Evolutionary conservation across 2,113 vertebrate genomes (phyloP), one percentile per base, ranked within the genome.

Genomic region (Turdus rufiventris): DNA sequence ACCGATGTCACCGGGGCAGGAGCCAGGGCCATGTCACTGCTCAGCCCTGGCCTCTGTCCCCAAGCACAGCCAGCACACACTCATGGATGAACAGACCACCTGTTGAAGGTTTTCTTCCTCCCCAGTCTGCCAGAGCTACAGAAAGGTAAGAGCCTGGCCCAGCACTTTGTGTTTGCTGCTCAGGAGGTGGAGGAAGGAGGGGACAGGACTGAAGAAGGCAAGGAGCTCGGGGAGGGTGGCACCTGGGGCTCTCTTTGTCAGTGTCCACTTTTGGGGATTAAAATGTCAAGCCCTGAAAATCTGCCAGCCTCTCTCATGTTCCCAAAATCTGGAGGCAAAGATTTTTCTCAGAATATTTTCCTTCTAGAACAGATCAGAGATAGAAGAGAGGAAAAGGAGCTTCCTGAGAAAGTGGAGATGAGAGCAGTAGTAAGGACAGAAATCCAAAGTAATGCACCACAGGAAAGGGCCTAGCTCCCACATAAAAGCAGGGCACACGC

Each of bases 101-200:
- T 65, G 11, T 2, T 71, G 88, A 95, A 62, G 77, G 0, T 4
- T 2, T 19, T 9, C 3, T 10, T 12, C 21, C 57, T 57, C 36
- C 43, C 34, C 8, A 0, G 17, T 51, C 6, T 45, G 51, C 38
- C 73, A 78, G 62, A 78, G 12, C 40, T 82, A 38, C 85, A 4
- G 20, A 21, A 67, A 95, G 97, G 97, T 97, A 97, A 74, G 96
- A 92, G n/a, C 14, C 56, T 51, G 57, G 57, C 2, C 67, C 20
- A 14, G 3, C 7, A 1, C 20, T 40, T 40, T 25, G 8, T 6
- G 42, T 25, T 24, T 58, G 9, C 18, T 85, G 24, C 71, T 82
- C 26, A 33, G 33, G 24, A 40, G 82, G 26, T 2, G 16, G 18
- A 8, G 75, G 12, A 12, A 54, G 47, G 48, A 65, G 54, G 10